Evolutionary conservation across 2,797 vertebrate genomes (phyloP), one percentile per base, ranked within the genome.

Genomic region (Tiaroga cobitis): DNA sequence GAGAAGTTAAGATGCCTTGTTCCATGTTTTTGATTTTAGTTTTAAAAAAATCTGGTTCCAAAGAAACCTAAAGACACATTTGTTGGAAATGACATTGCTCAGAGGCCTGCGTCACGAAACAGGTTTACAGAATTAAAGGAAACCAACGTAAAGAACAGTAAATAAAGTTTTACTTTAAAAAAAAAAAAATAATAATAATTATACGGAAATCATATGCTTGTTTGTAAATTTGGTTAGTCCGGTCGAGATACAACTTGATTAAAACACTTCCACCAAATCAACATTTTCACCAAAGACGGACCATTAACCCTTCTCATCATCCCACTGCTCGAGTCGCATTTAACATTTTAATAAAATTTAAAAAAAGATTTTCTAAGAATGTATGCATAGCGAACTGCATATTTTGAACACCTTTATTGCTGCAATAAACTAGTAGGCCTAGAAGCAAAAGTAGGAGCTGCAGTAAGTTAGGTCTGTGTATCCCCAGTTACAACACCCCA

Each of bases 1-100:
- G 34, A 85, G 72, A 88, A 87, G 82, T 81, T 86, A 75, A 39
- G 46, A 68, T n/a, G 76, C n/a, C 34, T 56, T 65, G 72, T 79
- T 73, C 67, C 29, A 37, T 51, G 78, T 82, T 15, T 81, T 67
- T 56, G 24, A 18, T 81, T 84, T 80, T 15, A 3, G 19, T 39
- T 80, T 32, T 24, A 70, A 8, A 41, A 46, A 18, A 7, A 4
- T 65, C 18, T 78, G 32, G 67, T 34, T 67, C 0, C 24, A 41
- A 79, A 29, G 41, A 18, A 73, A 29, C 3, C 70, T 29, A 46
- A 29, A 73, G 26, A 49, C 15, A 70, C 24, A 73, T 19, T 49
- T 9, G 19, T 21, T 5, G 13, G 41, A 41, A 79, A 32, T 21
- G 0, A 7, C 21, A 24, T 32, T 32, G 9, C 16, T 46, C 37